A percentile compares a stretch with the other conserved stretches of the same genome.
Evolutionary conservation across 1,140 invertebrate genomes (phyloP).

Genomic region (Drosophila erecta): DNA sequence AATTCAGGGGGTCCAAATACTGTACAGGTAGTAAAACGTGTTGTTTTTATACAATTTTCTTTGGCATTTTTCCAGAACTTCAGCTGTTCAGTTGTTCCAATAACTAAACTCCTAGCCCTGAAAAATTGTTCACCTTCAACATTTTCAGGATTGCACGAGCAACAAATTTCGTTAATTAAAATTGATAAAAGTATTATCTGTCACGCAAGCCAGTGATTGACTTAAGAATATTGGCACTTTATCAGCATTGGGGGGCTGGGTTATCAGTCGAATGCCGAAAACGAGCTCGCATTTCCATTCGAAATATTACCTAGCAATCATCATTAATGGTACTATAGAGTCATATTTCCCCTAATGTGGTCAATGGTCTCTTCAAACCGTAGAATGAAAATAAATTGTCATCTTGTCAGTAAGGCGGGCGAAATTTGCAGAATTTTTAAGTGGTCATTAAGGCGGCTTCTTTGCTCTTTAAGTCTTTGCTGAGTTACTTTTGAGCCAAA

Average conservation of each 20-base stretch:
- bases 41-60: neutral
- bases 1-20: no score
- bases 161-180: conserved; percentile 68
- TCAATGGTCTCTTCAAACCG: conserved; percentile 14
- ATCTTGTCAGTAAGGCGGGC: conserved; percentile 10
- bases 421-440: conserved; percentile 34
- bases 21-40: no score
- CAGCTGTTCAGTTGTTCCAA: no score
- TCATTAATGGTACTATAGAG: conserved; percentile 11
- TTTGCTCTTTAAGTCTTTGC: conserved; percentile 21
- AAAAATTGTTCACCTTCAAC: neutral
- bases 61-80: no score
- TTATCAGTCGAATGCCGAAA: conserved; percentile 38
- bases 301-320: conserved; percentile 17
- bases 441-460: conserved; percentile 64
- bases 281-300: conserved; percentile 14
- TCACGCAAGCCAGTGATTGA: conserved; percentile 53
- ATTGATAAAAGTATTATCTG: conserved; percentile 58
- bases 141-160: neutral
- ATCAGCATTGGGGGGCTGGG: conserved; percentile 46
- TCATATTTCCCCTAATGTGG: conserved; percentile 20
- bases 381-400: conserved; percentile 35
- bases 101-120: neutral
- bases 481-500: conserved; percentile 37
- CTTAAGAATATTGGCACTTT: conserved; percentile 35